phyloP scores from a whole-genome alignment of 2,113 vertebrate species.

The Poeciliopsis prolifica region DNA sequence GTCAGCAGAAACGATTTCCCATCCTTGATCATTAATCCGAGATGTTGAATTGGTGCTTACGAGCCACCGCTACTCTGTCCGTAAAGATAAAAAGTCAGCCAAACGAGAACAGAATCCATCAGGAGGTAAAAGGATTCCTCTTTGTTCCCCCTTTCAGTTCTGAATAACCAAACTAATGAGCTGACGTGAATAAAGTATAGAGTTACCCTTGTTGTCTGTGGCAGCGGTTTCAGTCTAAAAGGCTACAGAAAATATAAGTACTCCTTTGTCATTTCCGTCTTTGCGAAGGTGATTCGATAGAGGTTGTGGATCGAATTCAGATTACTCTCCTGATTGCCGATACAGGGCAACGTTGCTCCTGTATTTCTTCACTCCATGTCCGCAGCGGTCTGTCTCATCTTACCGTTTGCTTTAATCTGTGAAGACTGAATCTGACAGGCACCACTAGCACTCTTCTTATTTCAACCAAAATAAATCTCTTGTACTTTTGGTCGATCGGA shows the following conservation, averaged over 20 bases:
- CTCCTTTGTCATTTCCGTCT: slow-evolving; percentile 20
- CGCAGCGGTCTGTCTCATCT: background rate
- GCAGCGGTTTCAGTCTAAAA: background rate
- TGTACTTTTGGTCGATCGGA: background rate
- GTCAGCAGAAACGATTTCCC: slow-evolving; percentile 7
- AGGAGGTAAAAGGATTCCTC: slow-evolving; percentile 10
- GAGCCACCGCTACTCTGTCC: slow-evolving; percentile 13
- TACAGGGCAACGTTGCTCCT: background rate
- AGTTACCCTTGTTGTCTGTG: slow-evolving; percentile 9
- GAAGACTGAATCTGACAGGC: background rate
- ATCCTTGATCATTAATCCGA: slow-evolving; percentile 43
- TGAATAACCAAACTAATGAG: slow-evolving; percentile 21
- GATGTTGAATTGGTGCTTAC: slow-evolving; percentile 29
- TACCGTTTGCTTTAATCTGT: background rate
- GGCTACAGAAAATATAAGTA: slow-evolving; percentile 1
- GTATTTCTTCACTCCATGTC: slow-evolving; percentile 1
- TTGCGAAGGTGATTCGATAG: background rate
- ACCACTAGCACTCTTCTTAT: background rate
- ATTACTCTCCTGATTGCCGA: background rate
- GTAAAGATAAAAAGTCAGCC: background rate
- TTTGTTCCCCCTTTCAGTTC: slow-evolving; percentile 13
- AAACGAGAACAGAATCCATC: slow-evolving; percentile 9
- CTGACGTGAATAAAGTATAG: slow-evolving; percentile 38
- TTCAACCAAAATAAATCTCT: slow-evolving; percentile 21
- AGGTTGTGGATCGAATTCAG: background rate